These are phyloP conservation scores for Porites evermanni DNA, from an alignment of 92 coral and sea anemone genomes.

Conservation along the genomic window DNA sequence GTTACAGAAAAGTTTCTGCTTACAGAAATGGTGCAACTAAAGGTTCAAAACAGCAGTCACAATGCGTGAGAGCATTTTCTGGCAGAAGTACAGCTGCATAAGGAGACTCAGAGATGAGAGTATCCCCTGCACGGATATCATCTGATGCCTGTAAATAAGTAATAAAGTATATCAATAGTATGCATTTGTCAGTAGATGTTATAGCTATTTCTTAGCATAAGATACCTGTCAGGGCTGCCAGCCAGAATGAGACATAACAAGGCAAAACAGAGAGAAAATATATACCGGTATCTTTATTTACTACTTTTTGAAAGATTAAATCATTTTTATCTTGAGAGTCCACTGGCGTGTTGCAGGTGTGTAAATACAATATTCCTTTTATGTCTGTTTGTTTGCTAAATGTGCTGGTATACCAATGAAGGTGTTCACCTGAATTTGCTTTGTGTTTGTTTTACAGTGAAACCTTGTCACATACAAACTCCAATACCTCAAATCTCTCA, in stretches of 20 bases:
- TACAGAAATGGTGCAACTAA: conserved; percentile 85
- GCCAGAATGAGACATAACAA: neutral
- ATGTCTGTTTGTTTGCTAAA: neutral
- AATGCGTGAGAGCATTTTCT: conserved; percentile 84
- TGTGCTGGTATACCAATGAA: neutral
- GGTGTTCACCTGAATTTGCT: neutral
- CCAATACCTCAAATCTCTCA: too few relatives aligned
- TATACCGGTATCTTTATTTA: too few relatives aligned
- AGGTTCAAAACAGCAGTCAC: conserved; percentile 84
- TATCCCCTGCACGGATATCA: conserved; percentile 96
- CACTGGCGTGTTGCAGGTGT: neutral
- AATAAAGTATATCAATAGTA: neutral
- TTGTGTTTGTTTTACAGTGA: neutral
- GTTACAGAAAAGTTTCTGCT: conserved; percentile 28
- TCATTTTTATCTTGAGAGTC: neutral
- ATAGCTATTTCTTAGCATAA: neutral
- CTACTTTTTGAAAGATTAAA: too few relatives aligned
- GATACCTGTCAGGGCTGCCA: neutral
- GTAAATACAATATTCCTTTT: neutral
- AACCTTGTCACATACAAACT: too few relatives aligned
- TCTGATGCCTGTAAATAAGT: conserved; percentile 72
- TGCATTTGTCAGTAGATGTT: too few relatives aligned
- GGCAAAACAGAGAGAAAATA: neutral
- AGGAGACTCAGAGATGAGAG: conserved; percentile 89
- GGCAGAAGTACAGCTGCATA: conserved; percentile 90